Evolutionary conservation across 2,113 vertebrate genomes (phyloP), one percentile per base, ranked within the genome.

Genomic region (Onychorhynchus coronatus): DNA sequence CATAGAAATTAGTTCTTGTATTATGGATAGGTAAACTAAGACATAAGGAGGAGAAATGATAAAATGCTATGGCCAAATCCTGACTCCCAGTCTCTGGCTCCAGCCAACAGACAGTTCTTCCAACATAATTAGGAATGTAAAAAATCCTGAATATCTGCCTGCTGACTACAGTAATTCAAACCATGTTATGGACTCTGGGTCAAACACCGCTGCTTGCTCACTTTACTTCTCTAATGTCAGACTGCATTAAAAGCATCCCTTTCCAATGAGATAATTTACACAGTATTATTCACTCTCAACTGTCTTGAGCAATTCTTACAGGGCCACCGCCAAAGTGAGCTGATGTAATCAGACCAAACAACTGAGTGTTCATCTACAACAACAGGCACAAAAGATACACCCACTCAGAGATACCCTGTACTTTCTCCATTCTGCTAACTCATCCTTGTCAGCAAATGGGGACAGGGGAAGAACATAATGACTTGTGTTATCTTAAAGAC

Each of bases 121-220:
- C 75, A 85, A 53, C 28, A 19, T 15, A 75, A 93, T 27, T 27
- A 87, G 66, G 62, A 94, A 91, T 89, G 88, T 73, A 82, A 93
- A 90, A 96, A 87, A 68, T 93, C 91, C 86, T 82, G 80, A 94
- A n/a, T 92, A 89, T 82, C 80, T 91, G 58, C 73, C 77, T 94
- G 86, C 72, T 93, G 76, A 94, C 6, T 14, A 81, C 28, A 91
- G 88, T 91, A 96, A 95, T 78, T 72, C 73, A 94, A 95, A 85
- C 90, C 91, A 93, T 0, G 1, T 25, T 87, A 75, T 75, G 35
- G 76, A 85, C 83, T 75, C 47, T 35, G 28, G 61, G 58, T 82
- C 44, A 94, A 93, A 93, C 80, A 81, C 73, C 80, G 68, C 49
- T 56, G 53, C 76, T 94, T 58, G 70, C 86, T 95, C 86, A 67